Conservation (phyloP, 2,888 invertebrate species). For the Acanthopleura granulata region DNA sequence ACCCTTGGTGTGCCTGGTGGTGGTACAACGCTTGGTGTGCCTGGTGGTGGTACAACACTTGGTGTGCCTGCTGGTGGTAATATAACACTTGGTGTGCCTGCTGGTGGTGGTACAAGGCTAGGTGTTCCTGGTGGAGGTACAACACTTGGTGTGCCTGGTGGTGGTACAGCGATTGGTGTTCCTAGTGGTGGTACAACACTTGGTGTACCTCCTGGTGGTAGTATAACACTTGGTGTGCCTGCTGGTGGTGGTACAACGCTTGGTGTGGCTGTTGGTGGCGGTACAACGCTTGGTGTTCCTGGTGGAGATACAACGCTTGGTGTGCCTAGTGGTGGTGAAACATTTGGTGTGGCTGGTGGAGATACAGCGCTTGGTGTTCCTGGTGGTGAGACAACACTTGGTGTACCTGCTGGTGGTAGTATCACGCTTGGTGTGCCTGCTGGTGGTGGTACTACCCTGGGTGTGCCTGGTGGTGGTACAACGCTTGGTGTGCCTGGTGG, state of each 20-base stretch:
- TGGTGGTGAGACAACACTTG: not conserved
- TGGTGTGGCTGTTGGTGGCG: not conserved
- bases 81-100: not conserved
- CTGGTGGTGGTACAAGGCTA: not conserved
- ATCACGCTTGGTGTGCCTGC: not conserved
- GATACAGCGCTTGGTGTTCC: not conserved
- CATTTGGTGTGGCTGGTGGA: not conserved
- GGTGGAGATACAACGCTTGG: not conserved
- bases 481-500: not conserved
- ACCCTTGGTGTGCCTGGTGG: not conserved
- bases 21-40: not conserved
- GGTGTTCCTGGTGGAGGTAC: not conserved
- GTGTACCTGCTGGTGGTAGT: constrained; percentile 1
- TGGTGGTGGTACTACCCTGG: not conserved
- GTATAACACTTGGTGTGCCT: not conserved
- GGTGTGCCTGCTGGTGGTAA: not conserved
- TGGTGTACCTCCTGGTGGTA: not conserved
- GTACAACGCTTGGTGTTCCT: constrained; percentile 4
- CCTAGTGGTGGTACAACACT: not conserved
- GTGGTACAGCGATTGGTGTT: not conserved
- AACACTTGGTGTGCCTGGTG: not conserved
- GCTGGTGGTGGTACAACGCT: constrained; percentile 1
- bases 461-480: not conserved
- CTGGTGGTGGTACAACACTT: constrained; percentile 4
- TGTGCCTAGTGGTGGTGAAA: not conserved